phyloP scores from a whole-genome alignment of 2,888 invertebrate genomes.

The Ormia ochracea region DNA sequence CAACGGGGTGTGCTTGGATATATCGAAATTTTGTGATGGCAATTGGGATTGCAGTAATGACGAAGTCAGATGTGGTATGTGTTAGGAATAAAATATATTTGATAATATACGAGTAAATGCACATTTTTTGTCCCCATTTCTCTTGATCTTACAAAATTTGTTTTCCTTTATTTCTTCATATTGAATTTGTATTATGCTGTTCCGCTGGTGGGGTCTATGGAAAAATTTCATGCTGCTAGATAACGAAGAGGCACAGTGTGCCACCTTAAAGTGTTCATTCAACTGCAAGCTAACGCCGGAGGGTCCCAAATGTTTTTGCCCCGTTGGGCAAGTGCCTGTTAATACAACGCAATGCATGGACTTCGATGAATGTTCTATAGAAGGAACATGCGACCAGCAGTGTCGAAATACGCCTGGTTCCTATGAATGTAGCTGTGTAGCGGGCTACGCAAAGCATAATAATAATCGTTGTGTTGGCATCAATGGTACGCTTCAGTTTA shows the following conservation, averaged over 20 bases:
- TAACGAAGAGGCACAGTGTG: conserved; percentile 77
- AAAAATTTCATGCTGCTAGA: conserved; percentile 64
- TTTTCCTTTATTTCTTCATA: conserved; percentile 5
- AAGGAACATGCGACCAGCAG: conserved; percentile 85
- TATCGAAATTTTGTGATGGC: conserved; percentile 76
- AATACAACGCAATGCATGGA: conserved; percentile 82
- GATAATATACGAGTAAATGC: not conserved
- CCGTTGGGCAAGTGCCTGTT: conserved; percentile 80
- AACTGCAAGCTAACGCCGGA: conserved; percentile 84
- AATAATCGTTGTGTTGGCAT: conserved; percentile 82
- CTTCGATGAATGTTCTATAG: conserved; percentile 85
- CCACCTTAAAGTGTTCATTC: conserved; percentile 79
- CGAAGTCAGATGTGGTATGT: conserved; percentile 75
- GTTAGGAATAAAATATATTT: conserved; percentile 42
- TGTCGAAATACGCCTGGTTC: conserved; percentile 84
- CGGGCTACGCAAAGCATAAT: conserved; percentile 82
- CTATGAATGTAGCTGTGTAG: conserved; percentile 84
- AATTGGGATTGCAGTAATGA: conserved; percentile 76
- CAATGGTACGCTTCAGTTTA: conserved; percentile 80
- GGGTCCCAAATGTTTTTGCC: conserved; percentile 87
- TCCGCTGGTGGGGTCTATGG: not conserved
- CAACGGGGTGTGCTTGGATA: conserved; percentile 74
- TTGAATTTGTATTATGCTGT: not conserved
- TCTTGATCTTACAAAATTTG: not conserved
- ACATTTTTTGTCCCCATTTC: not conserved